These are phyloP conservation scores for Cataglyphis altisquamis DNA, from an alignment of 2,888 invertebrate genomes.

Conservation along the genomic window DNA sequence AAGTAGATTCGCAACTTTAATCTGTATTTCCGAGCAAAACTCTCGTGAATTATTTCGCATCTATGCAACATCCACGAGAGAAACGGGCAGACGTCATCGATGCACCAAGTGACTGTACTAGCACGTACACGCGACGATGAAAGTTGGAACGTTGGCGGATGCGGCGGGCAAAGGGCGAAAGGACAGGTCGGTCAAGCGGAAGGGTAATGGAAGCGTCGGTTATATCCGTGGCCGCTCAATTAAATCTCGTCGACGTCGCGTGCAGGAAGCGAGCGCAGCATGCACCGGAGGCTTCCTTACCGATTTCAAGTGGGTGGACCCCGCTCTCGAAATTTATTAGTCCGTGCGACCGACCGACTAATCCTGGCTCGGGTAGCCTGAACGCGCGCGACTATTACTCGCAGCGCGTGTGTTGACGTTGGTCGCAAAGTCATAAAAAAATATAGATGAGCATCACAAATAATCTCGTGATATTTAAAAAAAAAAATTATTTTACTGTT, in stretches of 20 bases:
- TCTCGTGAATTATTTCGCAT: conserved; percentile 32
- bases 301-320: conserved; percentile 78
- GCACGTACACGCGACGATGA: conserved; percentile 40
- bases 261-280: conserved; percentile 76
- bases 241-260: conserved; percentile 78
- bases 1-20: not conserved
- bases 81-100: conserved; percentile 8
- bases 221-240: conserved; percentile 74
- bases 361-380: conserved; percentile 66
- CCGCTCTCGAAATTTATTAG: conserved; percentile 76
- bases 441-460: not conserved
- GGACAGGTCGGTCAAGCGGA: conserved; percentile 29
- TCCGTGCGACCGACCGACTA: conserved; percentile 75
- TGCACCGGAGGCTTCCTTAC: conserved; percentile 78
- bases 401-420: conserved; percentile 49
- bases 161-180: conserved; percentile 54
- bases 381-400: conserved; percentile 74
- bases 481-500: not conserved
- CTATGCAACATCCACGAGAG: not conserved
- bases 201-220: conserved; percentile 66
- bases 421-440: conserved; percentile 45
- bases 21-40: not conserved
- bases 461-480: not conserved
- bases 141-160: conserved; percentile 33
- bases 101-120: not conserved